Evolutionary conservation across 2,113 vertebrate genomes (phyloP).

Genomic region (Apeltes quadracus): DNA sequence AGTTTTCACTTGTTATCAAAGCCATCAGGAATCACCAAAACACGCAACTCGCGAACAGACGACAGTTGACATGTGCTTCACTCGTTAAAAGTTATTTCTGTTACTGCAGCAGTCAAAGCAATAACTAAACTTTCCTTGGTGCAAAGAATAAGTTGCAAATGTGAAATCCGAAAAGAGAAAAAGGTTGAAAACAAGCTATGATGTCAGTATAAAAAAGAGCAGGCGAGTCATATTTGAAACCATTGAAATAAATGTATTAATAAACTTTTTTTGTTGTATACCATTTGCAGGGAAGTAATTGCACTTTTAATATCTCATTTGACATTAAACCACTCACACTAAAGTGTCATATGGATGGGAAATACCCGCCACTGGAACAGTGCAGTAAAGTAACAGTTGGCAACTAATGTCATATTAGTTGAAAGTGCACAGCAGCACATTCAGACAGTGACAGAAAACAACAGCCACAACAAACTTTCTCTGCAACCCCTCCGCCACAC

Average conservation of each 20-base stretch:
- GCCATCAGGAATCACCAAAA: not conserved
- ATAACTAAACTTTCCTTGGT: not conserved
- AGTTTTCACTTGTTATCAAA: not conserved
- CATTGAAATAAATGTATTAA: not conserved
- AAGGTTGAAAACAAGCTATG: not conserved
- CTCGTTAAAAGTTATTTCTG: not conserved
- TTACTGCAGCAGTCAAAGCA: not conserved
- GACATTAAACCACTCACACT: not conserved
- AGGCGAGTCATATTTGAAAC: not conserved
- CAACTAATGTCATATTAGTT: not conserved
- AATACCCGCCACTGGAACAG: not conserved
- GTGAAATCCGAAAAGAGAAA: not conserved
- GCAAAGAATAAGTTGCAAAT: not conserved
- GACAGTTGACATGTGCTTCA: not conserved
- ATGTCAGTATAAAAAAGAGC: not conserved
- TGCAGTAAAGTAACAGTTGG: not conserved
- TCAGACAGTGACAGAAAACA: not conserved
- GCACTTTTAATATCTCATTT: not conserved
- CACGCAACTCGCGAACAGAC: not conserved
- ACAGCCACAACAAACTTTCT: not conserved
- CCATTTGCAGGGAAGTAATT: not conserved
- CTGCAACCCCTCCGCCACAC: not conserved
- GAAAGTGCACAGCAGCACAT: not conserved
- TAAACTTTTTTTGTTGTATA: constrained; percentile 6
- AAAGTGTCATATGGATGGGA: not conserved